Base-by-base conservation (phyloP, 2,888 invertebrate genomes). In the Aphodius granarius region DNA sequence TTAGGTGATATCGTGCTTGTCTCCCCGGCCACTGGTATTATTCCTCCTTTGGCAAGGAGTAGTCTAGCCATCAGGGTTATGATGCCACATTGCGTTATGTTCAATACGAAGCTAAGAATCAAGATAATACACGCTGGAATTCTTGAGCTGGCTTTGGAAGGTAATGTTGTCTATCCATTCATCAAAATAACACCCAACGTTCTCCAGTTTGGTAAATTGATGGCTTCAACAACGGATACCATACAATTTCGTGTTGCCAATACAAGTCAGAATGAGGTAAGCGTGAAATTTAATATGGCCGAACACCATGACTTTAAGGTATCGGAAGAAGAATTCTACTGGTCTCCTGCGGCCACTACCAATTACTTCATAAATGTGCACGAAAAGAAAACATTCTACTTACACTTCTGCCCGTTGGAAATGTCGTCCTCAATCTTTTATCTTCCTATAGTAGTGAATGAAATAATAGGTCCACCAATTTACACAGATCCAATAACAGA, bases 161-260 rank as follows among this genome's bases (percentile, higher is more conserved):
- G 78, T 13, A 75, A 72, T 16, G 75, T 77, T 9, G 20, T 74
- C 3, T 75, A 63, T 63, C 79, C 80, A 0, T 72, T 77, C 3
- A n/a, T 80, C 5, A 6, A 16, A 4, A 74, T 79, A 17, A 72
- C 18, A 15, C 79, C 79, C 1, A 72, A 75, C 2, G 21, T 63
- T 3, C n/a, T 80, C 2, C 66, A 74, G 16, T 79, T 80, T 62
- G 65, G 71, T 18, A 80, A 77, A 71, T 79, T 80, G 71, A 63
- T 78, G 2, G 78, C 77, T 1, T 77, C 76, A 63, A 78, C 78
- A 17, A 77, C 73, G 21, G 79, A 80, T 63, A 73, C 76, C 6
- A 71, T 73, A 21, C 71, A 72, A 20, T 75, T 80, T 15, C 77
- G 70, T 2, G 64, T 78, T 1, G 23, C 70, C 15, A 79, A 79